Evolutionary conservation across 2,888 invertebrate species (phyloP), one percentile per base, ranked within the genome.

Genomic region (Heteromyza rotundicornis): DNA sequence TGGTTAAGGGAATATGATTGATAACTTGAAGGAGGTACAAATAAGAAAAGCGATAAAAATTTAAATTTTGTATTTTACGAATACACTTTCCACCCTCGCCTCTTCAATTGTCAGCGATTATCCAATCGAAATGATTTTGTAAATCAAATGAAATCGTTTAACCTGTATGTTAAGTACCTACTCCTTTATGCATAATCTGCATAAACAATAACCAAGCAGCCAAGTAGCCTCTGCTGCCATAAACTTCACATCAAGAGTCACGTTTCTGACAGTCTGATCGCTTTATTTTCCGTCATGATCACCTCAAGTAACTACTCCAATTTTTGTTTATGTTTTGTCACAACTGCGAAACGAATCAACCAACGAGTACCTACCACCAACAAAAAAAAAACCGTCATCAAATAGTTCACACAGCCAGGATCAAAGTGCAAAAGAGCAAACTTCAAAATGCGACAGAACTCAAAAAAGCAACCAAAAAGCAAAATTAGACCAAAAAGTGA

Each of bases 371-470:
- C n/a, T n/a, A n/a, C n/a, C n/a, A n/a, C n/a, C 40, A 40, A 40
- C 40, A 3, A 14, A 7, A 7, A 10, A 10, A 27, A 27, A 27
- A 27, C 10, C 27, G 5, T 27, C 27, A 27, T n/a, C n/a, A n/a
- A 32, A 32, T n/a, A 40, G 40, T 40, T 40, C 40, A 40, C 14
- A 3, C 40, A 40, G n/a, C 5, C 20, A 47, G 47, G 47, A 47
- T 47, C 47, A 47, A 47, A 47, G 47, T 17, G 19, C 47, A 47
- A 40, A 47, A 47, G 47, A 47, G 17, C 47, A n/a, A n/a, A 47
- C 20, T 47, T 47, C 40, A 20, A 14, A 40, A n/a, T n/a, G 40
- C 10, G 27, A 10, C 10, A 27, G 10, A 27, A 5, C 27, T 7
- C 27, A 27, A 27, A n/a, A n/a, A 5, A 27, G 10, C 27, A 27